These are phyloP conservation scores for Cossypha heuglini DNA, from an alignment of 2,797 vertebrate species.

Conservation along the genomic window DNA sequence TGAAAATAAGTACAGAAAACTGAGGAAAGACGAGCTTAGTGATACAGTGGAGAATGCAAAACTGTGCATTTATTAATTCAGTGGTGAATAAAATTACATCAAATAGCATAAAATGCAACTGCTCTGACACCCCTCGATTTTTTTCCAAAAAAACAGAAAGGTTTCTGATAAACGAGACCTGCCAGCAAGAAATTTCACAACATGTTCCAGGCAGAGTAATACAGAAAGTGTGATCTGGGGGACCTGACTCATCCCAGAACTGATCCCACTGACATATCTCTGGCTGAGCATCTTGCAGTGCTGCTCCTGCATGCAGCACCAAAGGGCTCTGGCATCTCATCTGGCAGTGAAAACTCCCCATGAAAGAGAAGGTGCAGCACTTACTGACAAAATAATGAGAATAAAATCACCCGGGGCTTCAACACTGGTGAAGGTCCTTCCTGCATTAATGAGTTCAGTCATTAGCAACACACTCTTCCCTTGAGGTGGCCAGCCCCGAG, in stretches of 20 bases:
- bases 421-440: not conserved
- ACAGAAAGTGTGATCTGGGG: not conserved
- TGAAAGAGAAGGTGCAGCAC: not conserved
- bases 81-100: not conserved
- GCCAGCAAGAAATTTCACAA: slow-evolving; percentile 1
- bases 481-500: not conserved
- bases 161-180: slow-evolving; percentile 46
- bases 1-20: not conserved
- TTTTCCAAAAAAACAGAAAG: not conserved
- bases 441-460: not conserved
- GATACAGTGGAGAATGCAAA: not conserved
- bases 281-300: not conserved
- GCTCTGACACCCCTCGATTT: not conserved
- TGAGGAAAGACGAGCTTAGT: not conserved
- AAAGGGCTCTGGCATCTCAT: not conserved
- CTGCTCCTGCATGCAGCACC: not conserved
- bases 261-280: slow-evolving; percentile 1
- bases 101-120: not conserved
- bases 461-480: not conserved
- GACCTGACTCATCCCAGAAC: slow-evolving; percentile 56
- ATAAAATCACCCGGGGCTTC: not conserved
- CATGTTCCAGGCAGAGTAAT: slow-evolving; percentile 41
- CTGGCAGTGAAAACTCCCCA: not conserved
- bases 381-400: not conserved
- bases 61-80: not conserved